These are phyloP conservation scores for Scleropages formosus DNA, from an alignment of 2,797 vertebrate species.

Conservation along the genomic window DNA sequence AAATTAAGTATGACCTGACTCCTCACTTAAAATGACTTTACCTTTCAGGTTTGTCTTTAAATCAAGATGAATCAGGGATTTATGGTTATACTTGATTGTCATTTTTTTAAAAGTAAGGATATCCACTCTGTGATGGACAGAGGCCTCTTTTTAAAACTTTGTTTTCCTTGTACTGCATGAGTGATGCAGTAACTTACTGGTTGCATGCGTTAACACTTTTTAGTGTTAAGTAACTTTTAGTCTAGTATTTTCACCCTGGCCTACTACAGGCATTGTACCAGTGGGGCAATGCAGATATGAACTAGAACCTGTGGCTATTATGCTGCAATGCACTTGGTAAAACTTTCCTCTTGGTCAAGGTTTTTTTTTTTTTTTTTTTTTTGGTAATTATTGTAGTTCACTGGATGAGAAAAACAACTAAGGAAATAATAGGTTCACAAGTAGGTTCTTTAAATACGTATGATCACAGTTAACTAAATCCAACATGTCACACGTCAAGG, in stretches of 20 bases:
- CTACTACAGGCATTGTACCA: neutral
- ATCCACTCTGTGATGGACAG: no score
- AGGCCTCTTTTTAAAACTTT: conserved; percentile 12
- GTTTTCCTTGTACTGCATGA: neutral
- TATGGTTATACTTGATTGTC: conserved; percentile 16
- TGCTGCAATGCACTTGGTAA: neutral
- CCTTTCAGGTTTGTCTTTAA: neutral
- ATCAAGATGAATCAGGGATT: conserved; percentile 21
- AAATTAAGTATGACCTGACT: neutral
- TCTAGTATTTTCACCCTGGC: neutral
- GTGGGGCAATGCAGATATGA: neutral
- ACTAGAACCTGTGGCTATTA: no score
- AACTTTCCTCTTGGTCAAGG: neutral
- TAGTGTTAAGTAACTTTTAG: neutral
- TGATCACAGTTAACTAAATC: neutral
- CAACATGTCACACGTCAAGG: neutral
- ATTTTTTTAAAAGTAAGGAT: neutral
- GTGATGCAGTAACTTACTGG: neutral
- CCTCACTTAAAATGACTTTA: neutral
- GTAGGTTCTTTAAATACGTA: neutral
- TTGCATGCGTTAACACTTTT: neutral
- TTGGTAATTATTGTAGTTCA: no score
- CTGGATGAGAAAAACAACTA: neutral
- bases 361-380: no score
- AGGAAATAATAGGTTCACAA: no score